Evolutionary conservation across 2,797 vertebrate species (phyloP).

Genomic region (Nasua narica): DNA sequence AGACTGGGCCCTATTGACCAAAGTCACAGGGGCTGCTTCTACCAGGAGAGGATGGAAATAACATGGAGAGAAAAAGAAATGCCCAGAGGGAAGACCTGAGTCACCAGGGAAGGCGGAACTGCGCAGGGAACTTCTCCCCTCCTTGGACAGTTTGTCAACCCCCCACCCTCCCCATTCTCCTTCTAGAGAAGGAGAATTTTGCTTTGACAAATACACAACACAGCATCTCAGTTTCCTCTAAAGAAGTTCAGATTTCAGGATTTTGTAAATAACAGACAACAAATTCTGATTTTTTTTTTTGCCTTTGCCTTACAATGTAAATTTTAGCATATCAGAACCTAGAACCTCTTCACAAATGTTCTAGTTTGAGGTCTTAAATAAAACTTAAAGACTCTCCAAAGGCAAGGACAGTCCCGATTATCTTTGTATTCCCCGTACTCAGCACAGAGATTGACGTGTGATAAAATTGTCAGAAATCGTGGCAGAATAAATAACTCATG

Average conservation of each 20-base stretch:
- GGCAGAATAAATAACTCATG: background rate
- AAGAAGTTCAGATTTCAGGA: background rate
- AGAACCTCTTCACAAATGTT: background rate
- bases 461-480: background rate
- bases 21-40: background rate
- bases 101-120: background rate
- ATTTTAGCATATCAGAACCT: background rate
- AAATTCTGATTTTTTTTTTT: background rate
- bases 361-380: constrained; percentile 21
- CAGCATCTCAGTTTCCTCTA: background rate
- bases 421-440: background rate
- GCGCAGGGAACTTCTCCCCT: background rate
- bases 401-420: background rate
- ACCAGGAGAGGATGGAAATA: background rate
- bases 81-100: accelerated
- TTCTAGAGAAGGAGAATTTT: background rate
- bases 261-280: constrained; percentile 33
- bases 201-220: background rate
- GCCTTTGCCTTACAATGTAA: constrained; percentile 8
- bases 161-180: background rate
- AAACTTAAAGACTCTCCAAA: background rate
- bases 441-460: background rate
- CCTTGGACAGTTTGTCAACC: background rate
- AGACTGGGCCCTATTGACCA: background rate
- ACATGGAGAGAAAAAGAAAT: background rate